Conservation (phyloP, 2,113 vertebrate genomes). For the Cnemophilus loriae region DNA sequence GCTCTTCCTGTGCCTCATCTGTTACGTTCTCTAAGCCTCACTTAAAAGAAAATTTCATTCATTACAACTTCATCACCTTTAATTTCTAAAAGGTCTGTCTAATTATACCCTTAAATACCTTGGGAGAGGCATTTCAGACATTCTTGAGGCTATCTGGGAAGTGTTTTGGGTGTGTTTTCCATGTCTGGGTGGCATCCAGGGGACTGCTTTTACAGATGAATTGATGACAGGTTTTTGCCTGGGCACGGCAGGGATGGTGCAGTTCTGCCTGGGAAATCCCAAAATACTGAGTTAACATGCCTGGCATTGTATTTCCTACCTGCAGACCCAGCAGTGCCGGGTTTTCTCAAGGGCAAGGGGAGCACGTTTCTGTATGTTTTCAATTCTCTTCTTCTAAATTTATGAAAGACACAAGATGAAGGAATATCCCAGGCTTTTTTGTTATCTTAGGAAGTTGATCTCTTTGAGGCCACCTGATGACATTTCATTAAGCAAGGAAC, state of each 20-base stretch:
- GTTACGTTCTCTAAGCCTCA: neutral
- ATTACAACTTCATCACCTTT: neutral
- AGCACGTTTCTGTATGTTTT: neutral
- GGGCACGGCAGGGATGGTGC: neutral
- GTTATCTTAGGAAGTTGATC: neutral
- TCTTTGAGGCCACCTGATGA: neutral
- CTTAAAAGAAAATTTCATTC: neutral
- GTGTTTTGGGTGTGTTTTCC: neutral
- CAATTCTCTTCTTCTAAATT: neutral
- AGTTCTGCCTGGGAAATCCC: neutral
- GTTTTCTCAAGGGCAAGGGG: neutral
- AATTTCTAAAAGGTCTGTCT: neutral
- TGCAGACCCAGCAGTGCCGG: neutral
- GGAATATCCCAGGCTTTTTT: neutral
- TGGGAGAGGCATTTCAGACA: neutral
- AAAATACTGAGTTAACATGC: fast-evolving
- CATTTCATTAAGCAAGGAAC: neutral
- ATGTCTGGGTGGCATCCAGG: neutral
- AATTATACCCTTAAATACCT: neutral
- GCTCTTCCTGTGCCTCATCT: neutral
- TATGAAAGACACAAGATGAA: fast-evolving
- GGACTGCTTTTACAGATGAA: neutral
- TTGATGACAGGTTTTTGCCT: neutral
- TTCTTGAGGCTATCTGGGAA: neutral
- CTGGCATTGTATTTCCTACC: neutral